These are phyloP conservation scores for Muscina levida DNA, from an alignment of 2,888 invertebrate species.

Conservation along the genomic window DNA sequence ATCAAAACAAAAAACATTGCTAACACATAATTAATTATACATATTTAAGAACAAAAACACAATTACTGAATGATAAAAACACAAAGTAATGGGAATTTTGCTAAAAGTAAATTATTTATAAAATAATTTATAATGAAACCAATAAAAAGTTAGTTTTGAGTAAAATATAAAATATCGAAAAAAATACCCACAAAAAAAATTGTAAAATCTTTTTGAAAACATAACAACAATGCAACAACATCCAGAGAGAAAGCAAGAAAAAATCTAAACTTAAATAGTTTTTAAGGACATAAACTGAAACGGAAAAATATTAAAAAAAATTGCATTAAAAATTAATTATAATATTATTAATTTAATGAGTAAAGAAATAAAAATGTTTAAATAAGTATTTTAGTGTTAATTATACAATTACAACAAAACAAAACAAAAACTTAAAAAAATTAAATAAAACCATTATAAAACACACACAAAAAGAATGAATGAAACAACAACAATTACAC, in stretches of 20 bases:
- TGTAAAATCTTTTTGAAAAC: slow-evolving; percentile 45
- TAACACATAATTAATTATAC: slow-evolving; percentile 5
- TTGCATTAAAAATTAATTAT: slow-evolving; percentile 58
- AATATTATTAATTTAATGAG: slow-evolving; percentile 58
- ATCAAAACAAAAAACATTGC: slow-evolving; percentile 33
- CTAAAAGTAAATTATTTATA: slow-evolving; percentile 62
- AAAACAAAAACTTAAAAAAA: slow-evolving; percentile 67
- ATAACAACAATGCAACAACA: slow-evolving; percentile 22
- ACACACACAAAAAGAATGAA: background rate
- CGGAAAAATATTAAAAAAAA: slow-evolving; percentile 42
- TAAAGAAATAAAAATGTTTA: slow-evolving; percentile 72
- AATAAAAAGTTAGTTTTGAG: too few relatives aligned
- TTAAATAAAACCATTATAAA: slow-evolving; percentile 5
- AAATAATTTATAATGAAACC: slow-evolving; percentile 46
- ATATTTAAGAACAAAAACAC: slow-evolving; percentile 64
- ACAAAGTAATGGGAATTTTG: slow-evolving; percentile 62
- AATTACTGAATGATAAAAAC: slow-evolving; percentile 45
- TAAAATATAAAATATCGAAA: slow-evolving; percentile 24
- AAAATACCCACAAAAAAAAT: slow-evolving; percentile 41
- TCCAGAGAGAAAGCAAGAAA: slow-evolving; percentile 46
- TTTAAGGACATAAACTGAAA: slow-evolving; percentile 40
- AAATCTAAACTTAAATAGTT: slow-evolving; percentile 62
- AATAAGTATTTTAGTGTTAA: slow-evolving; percentile 79
- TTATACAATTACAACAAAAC: slow-evolving; percentile 77
- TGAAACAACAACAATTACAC: slow-evolving; percentile 23